Base-by-base conservation (phyloP, 2,113 vertebrate species). In the Pagrus major region DNA sequence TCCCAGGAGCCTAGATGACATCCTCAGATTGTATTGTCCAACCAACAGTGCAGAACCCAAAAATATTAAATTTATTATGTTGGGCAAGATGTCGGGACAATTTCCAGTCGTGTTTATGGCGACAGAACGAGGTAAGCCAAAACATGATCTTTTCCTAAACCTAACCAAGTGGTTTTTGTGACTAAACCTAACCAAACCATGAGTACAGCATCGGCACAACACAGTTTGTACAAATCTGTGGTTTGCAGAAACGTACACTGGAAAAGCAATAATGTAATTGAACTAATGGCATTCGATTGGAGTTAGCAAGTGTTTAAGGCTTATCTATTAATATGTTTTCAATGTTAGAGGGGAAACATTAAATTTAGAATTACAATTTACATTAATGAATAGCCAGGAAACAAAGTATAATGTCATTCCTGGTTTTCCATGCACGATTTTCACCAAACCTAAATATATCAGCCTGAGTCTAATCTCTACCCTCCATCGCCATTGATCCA, bases 381-480 rank as follows among this genome's bases (percentile, higher is more conserved):
- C 2, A 47, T 10, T 4, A 23, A 41, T 58, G 23, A 31, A 64
- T 7, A 37, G 35, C 7, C 23, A 54, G 37, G 14, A 37, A 41
- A 9, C 23, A 20, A 9, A 29, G 29, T 73, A 6, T 39, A 29
- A 78, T 46, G 29, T 56, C 20, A 16, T 27, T 51, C 9, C 16
- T n/a, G n/a, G n/a, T n/a, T n/a, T n/a, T n/a, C n/a, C n/a, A n/a
- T n/a, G n/a, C n/a, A n/a, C 25, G 9, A 4, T 47, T 81, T 68
- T 39, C 23, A 74, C 27, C 6, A 33, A 76, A 56, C 5, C 1
- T 23, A 3, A 29, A 54, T 55, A 54, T 42, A 29, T 60, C 1
- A 5, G 27, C 27, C 64, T 35, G 15, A 37, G n/a, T 61, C n/a
- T 55, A 60, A 68, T 83, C 56, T 69, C 51, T 7, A 21, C 23